Evolutionary conservation across 2,797 vertebrate species (phyloP).

Genomic region (Periophthalmus magnuspinnatus): DNA sequence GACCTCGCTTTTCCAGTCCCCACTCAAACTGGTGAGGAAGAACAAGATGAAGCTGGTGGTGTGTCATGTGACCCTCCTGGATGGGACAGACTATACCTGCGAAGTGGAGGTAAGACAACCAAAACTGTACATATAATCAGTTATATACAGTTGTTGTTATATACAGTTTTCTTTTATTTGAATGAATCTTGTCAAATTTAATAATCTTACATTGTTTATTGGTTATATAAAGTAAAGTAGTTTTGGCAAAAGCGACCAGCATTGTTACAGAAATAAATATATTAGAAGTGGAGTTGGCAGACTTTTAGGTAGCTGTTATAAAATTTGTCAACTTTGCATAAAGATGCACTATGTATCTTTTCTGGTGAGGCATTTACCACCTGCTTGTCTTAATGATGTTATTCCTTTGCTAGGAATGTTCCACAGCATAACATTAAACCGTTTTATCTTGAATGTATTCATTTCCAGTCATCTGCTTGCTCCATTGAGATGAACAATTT

Average conservation of each 20-base stretch:
- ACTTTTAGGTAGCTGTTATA: background rate
- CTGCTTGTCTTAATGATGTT: too few species aligned
- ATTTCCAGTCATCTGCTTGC: too few species aligned
- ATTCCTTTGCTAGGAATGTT: background rate
- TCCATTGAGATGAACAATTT: too few species aligned
- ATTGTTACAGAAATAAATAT: background rate
- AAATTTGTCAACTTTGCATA: background rate
- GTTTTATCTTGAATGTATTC: too few species aligned
- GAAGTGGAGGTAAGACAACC: conserved; percentile 88
- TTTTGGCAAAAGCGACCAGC: background rate
- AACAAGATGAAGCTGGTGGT: conserved; percentile 85
- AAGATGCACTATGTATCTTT: background rate
- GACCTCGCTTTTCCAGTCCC: conserved; percentile 75
- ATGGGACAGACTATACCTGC: conserved; percentile 87
- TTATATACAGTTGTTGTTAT: background rate
- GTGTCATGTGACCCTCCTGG: conserved; percentile 88
- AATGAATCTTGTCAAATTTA: background rate
- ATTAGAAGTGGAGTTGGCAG: background rate
- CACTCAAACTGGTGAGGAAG: conserved; percentile 85
- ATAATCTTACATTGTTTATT: background rate
- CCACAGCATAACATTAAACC: background rate
- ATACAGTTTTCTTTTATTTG: background rate
- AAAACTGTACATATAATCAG: background rate
- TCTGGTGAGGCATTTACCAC: too few species aligned
- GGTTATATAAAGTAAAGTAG: background rate